Percentiles rank a stretch among this genome's conserved stretches.
These are phyloP conservation scores for Dicranocentrus wangi DNA, from an alignment of 2,888 invertebrate species.

Conservation along the genomic window DNA sequence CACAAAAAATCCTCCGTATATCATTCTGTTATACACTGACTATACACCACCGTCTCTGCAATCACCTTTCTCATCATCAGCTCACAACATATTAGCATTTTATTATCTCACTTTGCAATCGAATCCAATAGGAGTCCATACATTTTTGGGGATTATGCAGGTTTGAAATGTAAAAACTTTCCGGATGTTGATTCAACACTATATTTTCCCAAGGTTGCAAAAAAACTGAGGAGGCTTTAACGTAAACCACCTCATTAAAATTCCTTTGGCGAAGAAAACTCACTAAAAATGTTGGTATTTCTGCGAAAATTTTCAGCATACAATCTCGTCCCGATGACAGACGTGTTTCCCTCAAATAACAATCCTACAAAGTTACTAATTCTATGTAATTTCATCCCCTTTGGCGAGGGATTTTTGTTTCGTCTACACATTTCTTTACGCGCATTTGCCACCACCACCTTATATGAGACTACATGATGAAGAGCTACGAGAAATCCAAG, in stretches of 20 bases:
- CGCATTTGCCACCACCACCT: no score
- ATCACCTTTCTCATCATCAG: no score
- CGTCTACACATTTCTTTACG: no score
- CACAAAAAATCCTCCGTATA: no score
- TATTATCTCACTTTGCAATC: conserved; percentile 42
- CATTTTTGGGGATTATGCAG: background rate
- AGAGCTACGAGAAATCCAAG: conserved; percentile 13
- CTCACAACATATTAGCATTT: background rate
- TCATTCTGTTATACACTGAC: no score
- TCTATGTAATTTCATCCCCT: conserved; percentile 8
- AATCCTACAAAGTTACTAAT: background rate
- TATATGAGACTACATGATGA: no score
- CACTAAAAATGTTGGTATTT: conserved; percentile 10
- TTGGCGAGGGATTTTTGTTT: conserved; percentile 5
- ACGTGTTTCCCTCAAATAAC: conserved; percentile 3
- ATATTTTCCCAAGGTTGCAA: background rate
- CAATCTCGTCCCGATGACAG: conserved; percentile 10
- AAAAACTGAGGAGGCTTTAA: background rate
- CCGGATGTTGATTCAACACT: conserved; percentile 45
- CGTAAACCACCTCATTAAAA: conserved; percentile 59
- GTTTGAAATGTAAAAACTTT: conserved; percentile 21
- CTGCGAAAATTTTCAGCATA: conserved; percentile 8
- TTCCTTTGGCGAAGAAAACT: conserved; percentile 32
- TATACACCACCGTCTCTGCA: no score
- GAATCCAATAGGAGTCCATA: conserved; percentile 27